phyloP scores from a whole-genome alignment of 2,113 vertebrate genomes.

The Ibidorhyncha struthersii region DNA sequence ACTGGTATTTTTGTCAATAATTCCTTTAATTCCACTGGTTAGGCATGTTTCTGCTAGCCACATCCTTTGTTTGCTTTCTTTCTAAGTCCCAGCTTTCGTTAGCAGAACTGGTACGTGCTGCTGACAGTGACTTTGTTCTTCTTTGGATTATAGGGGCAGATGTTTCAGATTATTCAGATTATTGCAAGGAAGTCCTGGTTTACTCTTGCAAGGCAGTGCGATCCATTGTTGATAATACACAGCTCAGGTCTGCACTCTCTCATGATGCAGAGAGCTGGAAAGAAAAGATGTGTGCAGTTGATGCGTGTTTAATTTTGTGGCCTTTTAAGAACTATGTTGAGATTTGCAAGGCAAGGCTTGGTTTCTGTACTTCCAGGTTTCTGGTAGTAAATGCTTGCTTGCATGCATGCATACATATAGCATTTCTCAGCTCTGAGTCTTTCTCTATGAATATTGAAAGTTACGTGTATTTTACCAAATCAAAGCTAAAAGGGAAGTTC shows the following conservation, averaged over 20 bases:
- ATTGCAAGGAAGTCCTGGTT: not conserved
- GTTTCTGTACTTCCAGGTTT: not conserved
- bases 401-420: not conserved
- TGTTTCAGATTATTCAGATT: not conserved
- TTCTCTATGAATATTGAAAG: not conserved
- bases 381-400: not conserved
- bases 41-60: not conserved
- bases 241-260: not conserved
- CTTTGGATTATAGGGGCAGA: conserved; percentile 3
- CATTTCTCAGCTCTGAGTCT: not conserved
- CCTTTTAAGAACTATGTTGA: not conserved
- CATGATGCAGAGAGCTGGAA: not conserved
- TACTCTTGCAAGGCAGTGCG: not conserved
- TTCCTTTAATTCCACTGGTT: not conserved
- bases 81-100: conserved; percentile 10
- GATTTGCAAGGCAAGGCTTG: not conserved
- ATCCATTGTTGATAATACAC: not conserved
- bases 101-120: not conserved
- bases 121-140: not conserved
- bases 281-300: not conserved
- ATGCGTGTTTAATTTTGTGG: not conserved
- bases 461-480: not conserved
- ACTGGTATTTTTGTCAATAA: not conserved
- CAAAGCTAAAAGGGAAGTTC: not conserved
- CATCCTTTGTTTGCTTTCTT: not conserved